Percentiles rank a stretch among this genome's conserved stretches.
Evolutionary conservation across 2,113 vertebrate genomes (phyloP).

Genomic region (Dasypus novemcinctus): DNA sequence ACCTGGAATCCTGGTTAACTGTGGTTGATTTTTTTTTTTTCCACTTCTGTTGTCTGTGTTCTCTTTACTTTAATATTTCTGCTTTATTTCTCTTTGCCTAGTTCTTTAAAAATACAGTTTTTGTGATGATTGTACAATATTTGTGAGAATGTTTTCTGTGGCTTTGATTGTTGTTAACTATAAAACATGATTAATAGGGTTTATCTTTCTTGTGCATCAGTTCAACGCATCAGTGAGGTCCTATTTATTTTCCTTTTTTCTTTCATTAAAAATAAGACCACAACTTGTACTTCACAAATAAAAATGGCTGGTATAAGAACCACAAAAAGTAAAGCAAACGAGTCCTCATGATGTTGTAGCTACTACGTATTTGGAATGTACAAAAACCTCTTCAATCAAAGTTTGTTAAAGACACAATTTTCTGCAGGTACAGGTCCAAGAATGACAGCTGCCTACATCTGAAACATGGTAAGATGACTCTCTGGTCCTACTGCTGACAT

Average conservation of each 20-base stretch:
- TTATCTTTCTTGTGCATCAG: constrained; percentile 68
- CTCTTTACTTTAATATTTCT: constrained; percentile 27
- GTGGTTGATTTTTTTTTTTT: background rate
- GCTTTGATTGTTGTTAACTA: constrained; percentile 6
- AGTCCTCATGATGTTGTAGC: constrained; percentile 70
- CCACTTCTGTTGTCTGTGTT: background rate
- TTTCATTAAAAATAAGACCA: constrained; percentile 60
- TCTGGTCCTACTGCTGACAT: constrained; percentile 83
- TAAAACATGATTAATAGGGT: background rate
- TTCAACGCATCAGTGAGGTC: constrained; percentile 78
- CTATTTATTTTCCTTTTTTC: constrained; percentile 25
- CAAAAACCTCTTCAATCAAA: constrained; percentile 80
- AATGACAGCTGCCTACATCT: constrained; percentile 99
- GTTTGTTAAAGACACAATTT: constrained; percentile 94
- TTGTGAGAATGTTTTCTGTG: background rate
- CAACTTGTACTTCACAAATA: constrained; percentile 51
- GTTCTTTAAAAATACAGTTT: background rate
- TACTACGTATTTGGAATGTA: constrained; percentile 83
- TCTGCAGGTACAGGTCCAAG: constrained; percentile 99
- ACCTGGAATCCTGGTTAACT: background rate
- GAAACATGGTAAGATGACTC: constrained; percentile 97
- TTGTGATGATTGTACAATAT: background rate
- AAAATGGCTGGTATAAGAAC: constrained; percentile 84
- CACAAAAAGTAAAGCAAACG: constrained; percentile 69
- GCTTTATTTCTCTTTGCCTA: background rate